phyloP scores from a whole-genome alignment of 2,113 vertebrate species.

The Catharus minimus region DNA sequence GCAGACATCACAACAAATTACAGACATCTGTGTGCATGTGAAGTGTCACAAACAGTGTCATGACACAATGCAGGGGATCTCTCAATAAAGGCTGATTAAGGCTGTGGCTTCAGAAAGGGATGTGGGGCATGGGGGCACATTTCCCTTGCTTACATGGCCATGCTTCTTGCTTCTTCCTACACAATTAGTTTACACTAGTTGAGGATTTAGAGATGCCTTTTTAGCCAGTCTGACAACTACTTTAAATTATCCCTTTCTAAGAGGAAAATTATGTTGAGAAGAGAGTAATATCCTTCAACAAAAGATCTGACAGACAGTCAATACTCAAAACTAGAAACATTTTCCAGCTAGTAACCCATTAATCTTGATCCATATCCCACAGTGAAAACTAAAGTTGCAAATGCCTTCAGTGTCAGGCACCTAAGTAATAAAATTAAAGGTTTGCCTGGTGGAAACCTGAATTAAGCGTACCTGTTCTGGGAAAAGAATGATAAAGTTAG shows the following conservation, averaged over 20 bases:
- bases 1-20: background rate
- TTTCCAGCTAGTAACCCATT: background rate
- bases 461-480: background rate
- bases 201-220: background rate
- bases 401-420: background rate
- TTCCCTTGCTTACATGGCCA: background rate
- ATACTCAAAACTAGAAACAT: background rate
- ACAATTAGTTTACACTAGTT: background rate
- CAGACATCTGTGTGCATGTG: background rate
- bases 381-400: background rate
- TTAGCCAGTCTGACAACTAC: background rate
- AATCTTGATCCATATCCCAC: background rate
- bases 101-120: background rate
- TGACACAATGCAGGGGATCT: background rate
- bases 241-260: background rate
- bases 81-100: background rate
- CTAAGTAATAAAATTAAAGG: background rate
- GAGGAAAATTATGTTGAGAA: background rate
- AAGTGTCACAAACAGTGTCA: background rate
- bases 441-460: background rate
- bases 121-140: fast-evolving
- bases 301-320: background rate
- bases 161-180: background rate
- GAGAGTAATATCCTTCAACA: background rate
- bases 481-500: background rate